Conservation (phyloP, 2,797 vertebrate genomes). For the Danio choprae region DNA sequence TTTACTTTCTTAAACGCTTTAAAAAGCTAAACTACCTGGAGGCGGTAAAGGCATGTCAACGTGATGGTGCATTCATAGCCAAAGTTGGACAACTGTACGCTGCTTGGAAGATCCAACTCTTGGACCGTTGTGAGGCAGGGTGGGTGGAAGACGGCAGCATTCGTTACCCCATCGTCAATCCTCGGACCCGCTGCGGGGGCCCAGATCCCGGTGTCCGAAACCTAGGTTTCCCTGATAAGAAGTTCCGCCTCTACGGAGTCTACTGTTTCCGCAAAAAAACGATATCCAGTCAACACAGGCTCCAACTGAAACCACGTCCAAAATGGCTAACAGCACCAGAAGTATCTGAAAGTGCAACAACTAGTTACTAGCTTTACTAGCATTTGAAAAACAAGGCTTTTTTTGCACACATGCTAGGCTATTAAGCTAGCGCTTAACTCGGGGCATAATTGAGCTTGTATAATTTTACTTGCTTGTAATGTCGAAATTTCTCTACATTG, state of each 20-base stretch:
- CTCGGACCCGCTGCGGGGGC: conserved; percentile 89
- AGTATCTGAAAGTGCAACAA: conserved; percentile 40
- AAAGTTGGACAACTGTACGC: conserved; percentile 95
- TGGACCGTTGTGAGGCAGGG: conserved; percentile 93
- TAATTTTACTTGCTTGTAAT: conserved; percentile 43
- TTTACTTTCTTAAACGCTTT: conserved; percentile 93
- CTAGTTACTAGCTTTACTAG: conserved; percentile 48
- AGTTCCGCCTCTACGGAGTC: conserved; percentile 91
- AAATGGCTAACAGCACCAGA: conserved; percentile 63
- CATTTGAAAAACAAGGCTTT: conserved; percentile 29
- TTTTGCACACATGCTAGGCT: conserved; percentile 57
- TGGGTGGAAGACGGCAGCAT: conserved; percentile 93
- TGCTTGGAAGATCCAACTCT: conserved; percentile 92
- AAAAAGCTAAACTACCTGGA: conserved; percentile 89
- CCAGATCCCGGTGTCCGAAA: conserved; percentile 86
- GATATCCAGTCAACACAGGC: conserved; percentile 38
- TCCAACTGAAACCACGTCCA: conserved; percentile 50
- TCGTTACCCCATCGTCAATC: conserved; percentile 95
- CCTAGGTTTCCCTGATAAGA: conserved; percentile 91
- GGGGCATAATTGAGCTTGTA: conserved; percentile 14
- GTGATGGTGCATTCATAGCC: conserved; percentile 82
- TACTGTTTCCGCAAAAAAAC: conserved; percentile 86
- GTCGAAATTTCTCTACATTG: conserved; percentile 24
- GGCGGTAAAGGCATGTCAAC: conserved; percentile 86
- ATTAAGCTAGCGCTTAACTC: conserved; percentile 59